Conservation (phyloP, 2,113 vertebrate species). For the Chrysochloris asiatica region DNA sequence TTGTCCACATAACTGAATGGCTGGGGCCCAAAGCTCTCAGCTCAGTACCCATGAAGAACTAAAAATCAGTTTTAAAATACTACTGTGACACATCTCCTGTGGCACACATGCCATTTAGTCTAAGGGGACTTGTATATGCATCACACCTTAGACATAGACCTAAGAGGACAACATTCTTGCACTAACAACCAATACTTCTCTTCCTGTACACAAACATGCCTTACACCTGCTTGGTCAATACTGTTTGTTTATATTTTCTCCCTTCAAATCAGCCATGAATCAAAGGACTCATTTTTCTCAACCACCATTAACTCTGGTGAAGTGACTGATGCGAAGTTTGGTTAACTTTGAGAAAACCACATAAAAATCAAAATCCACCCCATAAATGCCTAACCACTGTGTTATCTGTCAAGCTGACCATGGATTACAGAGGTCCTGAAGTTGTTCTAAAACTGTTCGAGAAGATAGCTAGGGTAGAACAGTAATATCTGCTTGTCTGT, state of each 20-base stretch:
- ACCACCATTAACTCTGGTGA: background rate
- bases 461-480: background rate
- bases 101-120: background rate
- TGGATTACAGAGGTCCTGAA: background rate
- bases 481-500: conserved; percentile 50
- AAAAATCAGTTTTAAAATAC: background rate
- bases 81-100: background rate
- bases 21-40: background rate
- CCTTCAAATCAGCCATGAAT: background rate
- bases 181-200: background rate
- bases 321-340: background rate
- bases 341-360: conserved; percentile 16
- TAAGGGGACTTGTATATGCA: background rate
- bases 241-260: background rate
- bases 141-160: background rate
- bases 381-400: background rate
- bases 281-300: background rate
- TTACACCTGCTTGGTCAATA: background rate
- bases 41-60: conserved; percentile 2
- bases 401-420: background rate
- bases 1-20: conserved; percentile 20
- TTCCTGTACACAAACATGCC: background rate
- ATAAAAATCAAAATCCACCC: conserved; percentile 17
- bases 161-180: background rate
- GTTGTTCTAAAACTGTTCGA: background rate